phyloP scores from a whole-genome alignment of 1,140 invertebrate species.

The Rhyzopertha dominica region DNA sequence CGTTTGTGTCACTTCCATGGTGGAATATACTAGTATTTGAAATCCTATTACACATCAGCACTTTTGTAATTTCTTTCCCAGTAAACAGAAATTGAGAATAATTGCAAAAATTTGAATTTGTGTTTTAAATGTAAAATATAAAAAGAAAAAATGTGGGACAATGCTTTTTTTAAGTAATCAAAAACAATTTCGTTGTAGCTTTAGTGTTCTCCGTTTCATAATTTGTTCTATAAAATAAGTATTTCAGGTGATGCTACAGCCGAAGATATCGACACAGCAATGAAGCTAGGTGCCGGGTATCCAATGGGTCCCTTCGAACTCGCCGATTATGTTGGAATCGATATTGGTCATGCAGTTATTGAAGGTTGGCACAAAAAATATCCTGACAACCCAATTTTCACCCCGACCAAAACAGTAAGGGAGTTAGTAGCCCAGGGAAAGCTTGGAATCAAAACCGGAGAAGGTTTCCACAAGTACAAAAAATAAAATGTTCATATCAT shows the following conservation, averaged over 20 bases:
- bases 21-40: too few relatives aligned
- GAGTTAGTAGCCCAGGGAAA: constrained; percentile 75
- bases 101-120: too few relatives aligned
- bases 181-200: too few relatives aligned
- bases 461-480: constrained; percentile 80
- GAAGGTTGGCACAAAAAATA: constrained; percentile 70
- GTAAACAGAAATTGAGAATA: too few relatives aligned
- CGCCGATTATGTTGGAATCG: constrained; percentile 71
- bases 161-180: too few relatives aligned
- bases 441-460: constrained; percentile 73
- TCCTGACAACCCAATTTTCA: constrained; percentile 69
- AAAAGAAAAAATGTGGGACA: too few relatives aligned
- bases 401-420: constrained; percentile 58
- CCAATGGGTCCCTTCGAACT: constrained; percentile 83
- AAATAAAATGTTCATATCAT: constrained; percentile 48
- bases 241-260: constrained; percentile 59
- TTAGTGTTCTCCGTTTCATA: too few relatives aligned
- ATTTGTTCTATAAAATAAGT: not conserved
- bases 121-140: too few relatives aligned
- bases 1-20: too few relatives aligned
- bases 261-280: constrained; percentile 71
- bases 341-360: constrained; percentile 58
- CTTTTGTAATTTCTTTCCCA: too few relatives aligned
- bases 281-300: constrained; percentile 77
- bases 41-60: too few relatives aligned